Evolutionary conservation across 2,888 invertebrate genomes (phyloP).

Genomic region (Serrognathus titanus): DNA sequence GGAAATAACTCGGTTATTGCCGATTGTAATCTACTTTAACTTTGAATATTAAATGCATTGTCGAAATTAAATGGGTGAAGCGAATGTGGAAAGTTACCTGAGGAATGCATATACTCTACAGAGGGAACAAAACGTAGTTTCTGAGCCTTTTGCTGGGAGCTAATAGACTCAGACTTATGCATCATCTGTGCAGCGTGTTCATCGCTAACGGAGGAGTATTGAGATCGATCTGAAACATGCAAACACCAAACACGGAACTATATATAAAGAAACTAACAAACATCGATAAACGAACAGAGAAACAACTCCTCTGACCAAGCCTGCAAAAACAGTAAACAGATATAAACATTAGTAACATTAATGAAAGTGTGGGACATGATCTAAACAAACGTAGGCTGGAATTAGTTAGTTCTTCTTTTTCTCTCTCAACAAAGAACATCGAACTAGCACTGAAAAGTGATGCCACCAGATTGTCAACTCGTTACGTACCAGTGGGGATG

Average conservation of each 20-base stretch:
- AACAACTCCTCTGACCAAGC: neutral
- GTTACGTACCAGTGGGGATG: constrained; percentile 18
- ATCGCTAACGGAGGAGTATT: constrained; percentile 56
- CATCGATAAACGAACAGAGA: neutral
- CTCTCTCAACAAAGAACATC: too few relatives aligned
- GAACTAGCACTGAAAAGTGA: too few relatives aligned
- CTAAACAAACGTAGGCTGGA: neutral
- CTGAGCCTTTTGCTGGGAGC: constrained; percentile 57
- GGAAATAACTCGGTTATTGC: too few relatives aligned
- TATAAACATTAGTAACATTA: neutral
- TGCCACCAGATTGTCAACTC: too few relatives aligned
- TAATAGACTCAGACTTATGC: constrained; percentile 45
- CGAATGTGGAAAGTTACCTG: constrained; percentile 54
- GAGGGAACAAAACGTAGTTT: constrained; percentile 79
- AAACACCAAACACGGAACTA: constrained; percentile 30
- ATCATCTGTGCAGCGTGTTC: constrained; percentile 47
- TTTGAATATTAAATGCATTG: neutral
- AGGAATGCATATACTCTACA: constrained; percentile 75
- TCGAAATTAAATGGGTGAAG: neutral
- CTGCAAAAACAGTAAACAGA: constrained; percentile 18
- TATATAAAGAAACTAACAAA: constrained; percentile 30
- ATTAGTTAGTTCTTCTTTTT: neutral
- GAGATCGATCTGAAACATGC: constrained; percentile 60
- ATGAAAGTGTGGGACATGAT: neutral
- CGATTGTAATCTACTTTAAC: neutral